Base-by-base conservation (phyloP, 2,888 invertebrate species). In the Miltochrista miniata region DNA sequence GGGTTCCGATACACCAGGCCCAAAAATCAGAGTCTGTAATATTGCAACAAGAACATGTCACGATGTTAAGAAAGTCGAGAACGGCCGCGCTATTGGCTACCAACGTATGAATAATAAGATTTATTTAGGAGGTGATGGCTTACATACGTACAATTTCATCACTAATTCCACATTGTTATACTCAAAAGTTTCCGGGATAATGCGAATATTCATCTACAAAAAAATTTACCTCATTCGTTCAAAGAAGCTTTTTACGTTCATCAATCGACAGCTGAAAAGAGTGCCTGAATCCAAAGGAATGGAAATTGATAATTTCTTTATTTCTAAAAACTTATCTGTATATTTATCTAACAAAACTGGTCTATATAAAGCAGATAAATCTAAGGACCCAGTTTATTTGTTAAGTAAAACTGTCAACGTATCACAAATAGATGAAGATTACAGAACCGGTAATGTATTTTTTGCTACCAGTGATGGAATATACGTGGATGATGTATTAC, bases 341-440 rank as follows among this genome's bases (percentile, higher is more conserved):
- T 44, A 44, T 24, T 44, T 24, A 11, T 29, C 44, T 5, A 44
- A 44, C 7, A 4, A 5, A 11, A 29, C 35, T 29, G 44, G 44
- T 29, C 34, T 44, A 11, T 44, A 29, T 35, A 44, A 44, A 44
- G 35, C 24, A 1, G 13, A 44, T 35, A 44, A 10, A 13, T 18
- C 24, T 24, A 24, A 15, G 7, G 0, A 9, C 11, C 24, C 34
- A 11, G 35, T 35, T 13, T 24, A 35, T 10, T 29, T 35, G 11
- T 11, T 44, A 8, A 35, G 35, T 35, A 29, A 44, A 12, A 13
- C n/a, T 5, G 10, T 35, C 1, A 35, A n/a, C 2, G 24, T 44
- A 7, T 35, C 7, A 4, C 44, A 44, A 44, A 44, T 44, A 35
- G 35, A 13, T 0, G 24, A 44, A 44, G 44, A 44, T 13, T 44